Evolutionary conservation across 2,888 invertebrate genomes (phyloP).

Genomic region (Spilarctia lutea): DNA sequence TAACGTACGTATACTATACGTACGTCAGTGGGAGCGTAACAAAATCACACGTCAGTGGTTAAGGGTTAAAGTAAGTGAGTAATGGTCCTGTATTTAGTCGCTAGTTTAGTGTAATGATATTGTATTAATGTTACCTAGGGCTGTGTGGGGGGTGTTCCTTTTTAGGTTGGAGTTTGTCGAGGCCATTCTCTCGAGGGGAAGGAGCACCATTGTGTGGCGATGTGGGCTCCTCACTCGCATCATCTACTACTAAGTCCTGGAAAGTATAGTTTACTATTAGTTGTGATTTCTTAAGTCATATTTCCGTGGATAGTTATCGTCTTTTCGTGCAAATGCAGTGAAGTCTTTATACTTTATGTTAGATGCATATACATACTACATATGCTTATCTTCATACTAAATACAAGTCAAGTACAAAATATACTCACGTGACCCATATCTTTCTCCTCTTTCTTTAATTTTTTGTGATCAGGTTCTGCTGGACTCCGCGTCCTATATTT

Average conservation of each 20-base stretch:
- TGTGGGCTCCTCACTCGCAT: conserved; percentile 95
- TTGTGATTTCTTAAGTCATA: background rate
- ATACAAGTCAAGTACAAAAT: background rate
- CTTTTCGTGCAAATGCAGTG: background rate
- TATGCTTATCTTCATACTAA: background rate
- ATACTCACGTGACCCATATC: conserved; percentile 92
- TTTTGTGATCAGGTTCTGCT: conserved; percentile 90
- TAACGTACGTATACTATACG: no score
- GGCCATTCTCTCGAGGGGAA: conserved; percentile 95
- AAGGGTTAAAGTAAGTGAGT: conserved; percentile 13
- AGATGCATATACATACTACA: background rate
- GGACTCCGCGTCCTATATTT: conserved; percentile 94
- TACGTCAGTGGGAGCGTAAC: no score
- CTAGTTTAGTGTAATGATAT: conserved; percentile 4
- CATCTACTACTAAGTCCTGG: conserved; percentile 97
- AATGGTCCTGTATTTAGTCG: conserved; percentile 11
- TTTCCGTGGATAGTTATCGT: background rate
- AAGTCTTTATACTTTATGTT: background rate
- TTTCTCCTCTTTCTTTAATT: conserved; percentile 94
- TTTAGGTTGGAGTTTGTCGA: conserved; percentile 92
- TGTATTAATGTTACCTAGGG: conserved; percentile 74
- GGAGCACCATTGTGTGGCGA: conserved; percentile 95
- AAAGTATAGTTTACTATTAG: conserved; percentile 72
- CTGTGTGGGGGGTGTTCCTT: conserved; percentile 92
- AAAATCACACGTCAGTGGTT: no score